Percentiles rank a stretch among this genome's conserved stretches.
phyloP scores from a whole-genome alignment of 2,113 vertebrate genomes.

The Alethe diademata region DNA sequence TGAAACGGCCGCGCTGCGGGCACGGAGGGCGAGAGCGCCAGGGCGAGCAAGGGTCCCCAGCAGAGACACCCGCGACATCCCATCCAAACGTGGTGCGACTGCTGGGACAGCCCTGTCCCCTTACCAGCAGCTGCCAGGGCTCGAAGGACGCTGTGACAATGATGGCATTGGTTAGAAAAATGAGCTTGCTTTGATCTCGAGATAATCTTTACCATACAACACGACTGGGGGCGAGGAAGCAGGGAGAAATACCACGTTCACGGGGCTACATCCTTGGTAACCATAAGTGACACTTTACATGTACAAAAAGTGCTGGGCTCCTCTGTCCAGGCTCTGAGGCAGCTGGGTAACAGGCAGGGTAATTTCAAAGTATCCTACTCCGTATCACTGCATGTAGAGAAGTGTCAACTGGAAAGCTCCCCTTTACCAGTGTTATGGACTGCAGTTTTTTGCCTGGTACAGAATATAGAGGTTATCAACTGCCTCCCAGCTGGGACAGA shows the following conservation, averaged over 20 bases:
- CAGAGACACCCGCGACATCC: rapidly evolving
- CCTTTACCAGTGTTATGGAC: not conserved
- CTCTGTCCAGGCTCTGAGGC: not conserved
- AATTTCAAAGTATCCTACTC: not conserved
- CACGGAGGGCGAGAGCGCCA: rapidly evolving
- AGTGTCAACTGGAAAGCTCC: not conserved
- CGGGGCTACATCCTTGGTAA: not conserved
- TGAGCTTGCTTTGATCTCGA: not conserved
- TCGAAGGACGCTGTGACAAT: rapidly evolving
- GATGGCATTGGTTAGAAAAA: not conserved
- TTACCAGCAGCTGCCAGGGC: not conserved
- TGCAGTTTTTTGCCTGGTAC: not conserved
- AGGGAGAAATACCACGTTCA: not conserved
- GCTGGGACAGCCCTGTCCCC: not conserved
- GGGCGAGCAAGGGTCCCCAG: rapidly evolving
- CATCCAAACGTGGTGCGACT: rapidly evolving
- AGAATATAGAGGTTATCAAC: not conserved
- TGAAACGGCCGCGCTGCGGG: not conserved
- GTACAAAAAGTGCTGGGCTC: not conserved
- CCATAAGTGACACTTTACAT: not conserved
- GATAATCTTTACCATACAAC: not conserved
- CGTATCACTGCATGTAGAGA: too few species aligned
- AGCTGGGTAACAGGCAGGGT: not conserved
- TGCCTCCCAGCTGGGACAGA: not conserved
- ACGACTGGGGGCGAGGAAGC: rapidly evolving